Percentiles rank a stretch among this genome's conserved stretches.
Conservation (phyloP, 2,113 vertebrate species). For the Phoxinus phoxinus region DNA sequence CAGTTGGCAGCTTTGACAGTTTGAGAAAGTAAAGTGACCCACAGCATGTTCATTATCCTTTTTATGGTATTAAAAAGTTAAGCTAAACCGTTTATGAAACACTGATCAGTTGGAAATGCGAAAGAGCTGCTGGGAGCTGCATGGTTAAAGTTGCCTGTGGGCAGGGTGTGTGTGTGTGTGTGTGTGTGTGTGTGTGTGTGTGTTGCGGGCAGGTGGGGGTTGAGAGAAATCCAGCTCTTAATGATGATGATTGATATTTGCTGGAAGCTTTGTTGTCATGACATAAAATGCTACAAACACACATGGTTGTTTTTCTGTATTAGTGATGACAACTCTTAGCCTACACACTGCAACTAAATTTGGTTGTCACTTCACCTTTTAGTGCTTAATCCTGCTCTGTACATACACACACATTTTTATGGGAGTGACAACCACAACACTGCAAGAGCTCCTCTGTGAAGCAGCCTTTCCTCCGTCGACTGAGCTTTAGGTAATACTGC, state of each 20-base stretch:
- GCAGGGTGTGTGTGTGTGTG: conserved; percentile 6
- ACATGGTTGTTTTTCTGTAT: background rate
- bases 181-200: conserved; percentile 18
- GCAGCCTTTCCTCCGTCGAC: too few species aligned
- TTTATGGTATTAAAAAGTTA: background rate
- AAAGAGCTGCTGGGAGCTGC: conserved; percentile 4
- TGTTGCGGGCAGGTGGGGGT: conserved; percentile 13
- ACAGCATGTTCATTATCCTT: background rate
- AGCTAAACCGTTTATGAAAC: background rate
- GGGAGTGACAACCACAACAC: too few species aligned
- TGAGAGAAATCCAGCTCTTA: background rate
- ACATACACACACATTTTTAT: too few species aligned
- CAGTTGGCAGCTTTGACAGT: background rate
- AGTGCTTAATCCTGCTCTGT: too few species aligned
- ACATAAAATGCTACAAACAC: background rate
- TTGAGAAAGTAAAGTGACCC: background rate
- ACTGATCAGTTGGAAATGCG: background rate
- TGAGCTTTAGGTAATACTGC: too few species aligned
- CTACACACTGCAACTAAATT: too few species aligned
- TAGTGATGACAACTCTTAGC: background rate
- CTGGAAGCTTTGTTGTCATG: conserved; percentile 1
- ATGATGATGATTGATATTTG: background rate
- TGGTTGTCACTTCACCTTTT: too few species aligned
- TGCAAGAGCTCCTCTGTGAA: too few species aligned
- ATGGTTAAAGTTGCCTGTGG: conserved; percentile 45